Base-by-base conservation (phyloP, 2,888 invertebrate species). In the Scelioninae gen. 1 region DNA sequence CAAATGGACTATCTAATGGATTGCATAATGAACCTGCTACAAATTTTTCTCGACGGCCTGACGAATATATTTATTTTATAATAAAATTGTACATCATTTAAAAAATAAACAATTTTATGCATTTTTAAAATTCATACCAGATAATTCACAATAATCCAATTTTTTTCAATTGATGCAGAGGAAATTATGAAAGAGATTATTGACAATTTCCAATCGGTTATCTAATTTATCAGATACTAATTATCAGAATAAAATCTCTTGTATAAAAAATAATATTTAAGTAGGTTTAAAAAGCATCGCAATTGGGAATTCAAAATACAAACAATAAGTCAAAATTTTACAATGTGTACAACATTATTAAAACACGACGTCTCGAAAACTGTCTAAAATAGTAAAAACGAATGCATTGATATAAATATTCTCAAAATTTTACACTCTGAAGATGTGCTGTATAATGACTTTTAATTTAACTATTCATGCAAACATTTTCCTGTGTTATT, bases 1-100 rank as follows among this genome's bases (percentile, higher is more conserved):
- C 82, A 78, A 82, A 78, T 72, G 82, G 82, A 77, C 71, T 72
- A 72, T 82, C 82, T 78, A 82, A 74, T 69, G 82, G 82, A 82
- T 82, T 82, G 82, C 82, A 74, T 68, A 66, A 69, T 53, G 68
- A 82, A 78, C 69, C 58, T 78, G 63, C 78, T 74, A 74, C 72
- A 74, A 63, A 74, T 74, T 82, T 78, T 63, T 16, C 11, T 68
- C 56, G 68, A 38, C 8, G 62, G 13, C 49, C 58, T 72, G 11
- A 65, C 65, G 56, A 60, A 16, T 51, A 13, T 32, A 58, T 66
- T 23, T 79, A n/a, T 79, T 58, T 47, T 34, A 0, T 45, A 63
- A 11, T 43, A 0, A 34, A 55, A 65, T 32, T 43, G 16, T 16
- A 40, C 13, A 38, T 60, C 56, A 15, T n/a, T 43, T 10, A 49